A percentile compares a stretch with the other conserved stretches of the same genome.
Evolutionary conservation across 2,113 vertebrate species (phyloP).

Genomic region (Cynoglossus semilaevis): DNA sequence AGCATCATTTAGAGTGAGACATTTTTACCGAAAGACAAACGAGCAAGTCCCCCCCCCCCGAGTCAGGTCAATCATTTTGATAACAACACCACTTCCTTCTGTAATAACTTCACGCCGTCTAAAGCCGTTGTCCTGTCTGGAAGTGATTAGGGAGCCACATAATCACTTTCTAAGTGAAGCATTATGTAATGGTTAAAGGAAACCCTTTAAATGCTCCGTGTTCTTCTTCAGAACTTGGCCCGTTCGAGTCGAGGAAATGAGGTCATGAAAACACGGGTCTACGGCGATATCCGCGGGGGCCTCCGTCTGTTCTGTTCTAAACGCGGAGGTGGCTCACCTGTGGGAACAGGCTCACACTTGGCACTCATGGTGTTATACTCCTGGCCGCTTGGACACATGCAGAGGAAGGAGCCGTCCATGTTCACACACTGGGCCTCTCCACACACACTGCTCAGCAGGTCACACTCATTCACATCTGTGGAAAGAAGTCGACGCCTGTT

Average conservation of each 20-base stretch:
- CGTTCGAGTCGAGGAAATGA: background rate
- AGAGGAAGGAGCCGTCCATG: slow-evolving; percentile 87
- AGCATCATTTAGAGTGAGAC: too few relatives aligned
- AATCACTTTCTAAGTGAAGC: background rate
- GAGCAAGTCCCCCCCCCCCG: too few relatives aligned
- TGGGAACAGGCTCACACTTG: slow-evolving; percentile 80
- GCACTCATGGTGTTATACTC: slow-evolving; percentile 88
- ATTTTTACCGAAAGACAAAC: too few relatives aligned
- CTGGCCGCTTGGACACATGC: slow-evolving; percentile 84
- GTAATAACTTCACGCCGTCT: background rate
- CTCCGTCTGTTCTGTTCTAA: background rate
- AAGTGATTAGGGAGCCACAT: background rate
- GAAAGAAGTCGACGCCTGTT: background rate
- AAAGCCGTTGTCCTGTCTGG: background rate
- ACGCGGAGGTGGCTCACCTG: slow-evolving; percentile 73
- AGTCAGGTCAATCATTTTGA: too few relatives aligned
- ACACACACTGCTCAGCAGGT: slow-evolving; percentile 88
- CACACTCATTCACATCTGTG: slow-evolving; percentile 95
- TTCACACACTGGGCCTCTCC: slow-evolving; percentile 94
- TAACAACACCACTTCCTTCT: too few relatives aligned
- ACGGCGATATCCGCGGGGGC: background rate
- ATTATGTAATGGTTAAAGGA: background rate
- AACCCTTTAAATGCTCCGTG: background rate
- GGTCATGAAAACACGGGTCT: background rate
- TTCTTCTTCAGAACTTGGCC: background rate